Evolutionary conservation across 1,140 invertebrate species (phyloP), one percentile per base, ranked within the genome.

Genomic region (Dufourea novaeangliae): DNA sequence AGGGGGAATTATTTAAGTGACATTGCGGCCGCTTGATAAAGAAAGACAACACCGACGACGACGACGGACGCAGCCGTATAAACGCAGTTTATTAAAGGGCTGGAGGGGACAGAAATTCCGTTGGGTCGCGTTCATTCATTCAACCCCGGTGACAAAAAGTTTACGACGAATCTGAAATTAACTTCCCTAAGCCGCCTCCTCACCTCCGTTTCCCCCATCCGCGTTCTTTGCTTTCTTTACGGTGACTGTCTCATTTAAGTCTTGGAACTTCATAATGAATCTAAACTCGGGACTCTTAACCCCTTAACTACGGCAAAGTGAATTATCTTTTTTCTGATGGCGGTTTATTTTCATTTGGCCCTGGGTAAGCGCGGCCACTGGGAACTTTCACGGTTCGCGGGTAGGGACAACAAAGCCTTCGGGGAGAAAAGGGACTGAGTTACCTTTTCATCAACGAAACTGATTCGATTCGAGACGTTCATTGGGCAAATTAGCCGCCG

Each of bases 241-340:
- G 50, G 71, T 50, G 39, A 74, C 71, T 67, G 62, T 74, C 71
- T 74, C 62, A 37, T 74, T 74, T 74, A 74, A 74, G 62, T 74
- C 71, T 52, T 25, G 62, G 41, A 74, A 74, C 34, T 74, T 74
- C 71, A 67, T 74, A 74, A 74, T 67, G 71, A 74, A 74, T 74
- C 62, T 74, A 74, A 74, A 74, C 62, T 66, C 46, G 8, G 27
- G 25, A 54, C 59, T 74, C 50, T 56, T 66, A 66, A 74, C 71
- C 71, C 39, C 71, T 56, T 37, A 29, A 74, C 61, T 32, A 39
- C 50, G 50, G 71, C 20, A 32, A 67, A 74, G 71, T 67, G 62
- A 74, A 74, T 74, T 67, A 74, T 74, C 37, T 44, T 44, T 72
- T 56, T 56, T 56, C 32, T 14, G 64, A 66, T 66, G 46, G 54